Evolutionary conservation across 2,888 invertebrate genomes (phyloP), one percentile per base, ranked within the genome.

Genomic region (Ceraclea dissimilis): DNA sequence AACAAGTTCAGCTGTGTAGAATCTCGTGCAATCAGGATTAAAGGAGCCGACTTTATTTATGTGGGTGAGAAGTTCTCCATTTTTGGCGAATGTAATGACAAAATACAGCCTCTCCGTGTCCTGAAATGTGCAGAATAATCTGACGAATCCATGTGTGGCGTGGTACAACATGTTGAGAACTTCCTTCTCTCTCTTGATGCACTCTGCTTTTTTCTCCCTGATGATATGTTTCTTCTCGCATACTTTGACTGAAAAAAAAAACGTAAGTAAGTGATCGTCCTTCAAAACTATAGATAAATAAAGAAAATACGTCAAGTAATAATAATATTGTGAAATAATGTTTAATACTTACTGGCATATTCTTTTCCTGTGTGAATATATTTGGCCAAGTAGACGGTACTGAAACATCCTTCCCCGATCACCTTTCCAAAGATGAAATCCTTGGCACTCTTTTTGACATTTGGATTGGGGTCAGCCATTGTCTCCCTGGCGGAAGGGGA

Each of bases 341-440:
- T 26, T n/a, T 22, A n/a, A 49, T 62, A 84, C 90, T 84, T 80
- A 93, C 93, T 95, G 79, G 97, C 97, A 84, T 87, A 93, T 79
- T 96, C 93, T 68, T 86, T 88, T 67, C 83, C 85, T 55, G 87
- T 89, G 70, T 90, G 88, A 60, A 93, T 87, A 73, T 97, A 95
- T 72, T 90, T 92, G 52, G 93, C 94, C 64, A 94, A 80, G 72
- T 92, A 96, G 52, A 97, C 98, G 59, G 90, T 92, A 66, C 96
- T 96, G 73, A 92, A 99, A 70, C 96, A 95, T 63, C 98, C 98
- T 73, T 98, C 97, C 62, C 98, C 98, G 66, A 99, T 88, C 61
- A 90, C 83, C 78, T 92, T 93, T 57, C 94, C 93, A 76, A 99
- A 99, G 67, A 91, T 88, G 71, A 90, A 98, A 75, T 98, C 96